Evolutionary conservation across 37 sponge, comb jelly and placozoan species (phyloP).

Genomic region (Mnemiopsis leidyi): DNA sequence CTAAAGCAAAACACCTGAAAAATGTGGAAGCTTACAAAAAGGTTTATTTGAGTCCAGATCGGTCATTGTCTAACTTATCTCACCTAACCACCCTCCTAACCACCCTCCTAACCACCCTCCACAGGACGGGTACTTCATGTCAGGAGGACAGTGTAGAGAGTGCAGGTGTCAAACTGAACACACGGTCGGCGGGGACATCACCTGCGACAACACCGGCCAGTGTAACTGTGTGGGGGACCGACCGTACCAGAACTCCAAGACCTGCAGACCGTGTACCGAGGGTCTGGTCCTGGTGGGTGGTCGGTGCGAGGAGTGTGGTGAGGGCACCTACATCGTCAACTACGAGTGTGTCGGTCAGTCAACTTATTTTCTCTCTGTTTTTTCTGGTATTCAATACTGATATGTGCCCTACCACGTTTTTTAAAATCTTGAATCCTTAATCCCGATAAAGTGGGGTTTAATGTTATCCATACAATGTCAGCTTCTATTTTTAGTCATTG

Average conservation of each 20-base stretch:
- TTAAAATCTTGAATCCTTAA: no score
- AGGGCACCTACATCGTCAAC: neutral
- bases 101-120: neutral
- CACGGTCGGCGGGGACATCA: neutral
- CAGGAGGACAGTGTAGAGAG: neutral
- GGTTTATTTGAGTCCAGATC: no score
- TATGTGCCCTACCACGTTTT: no score
- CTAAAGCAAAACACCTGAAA: no score
- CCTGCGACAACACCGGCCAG: neutral
- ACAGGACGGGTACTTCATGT: constrained; percentile 29
- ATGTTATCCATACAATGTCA: no score
- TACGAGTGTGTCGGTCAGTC: constrained; percentile 4
- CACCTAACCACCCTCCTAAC: neutral
- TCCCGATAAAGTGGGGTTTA: no score
- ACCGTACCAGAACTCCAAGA: neutral
- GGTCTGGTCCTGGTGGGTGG: neutral
- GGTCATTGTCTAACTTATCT: neutral
- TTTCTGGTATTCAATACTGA: no score
- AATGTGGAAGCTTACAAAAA: no score
- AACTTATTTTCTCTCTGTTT: no score
- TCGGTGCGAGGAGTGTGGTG: neutral
- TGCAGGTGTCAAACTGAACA: constrained; percentile 1
- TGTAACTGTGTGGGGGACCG: constrained; percentile 3
- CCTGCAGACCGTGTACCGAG: neutral
- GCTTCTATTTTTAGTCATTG: no score